Conservation (phyloP, 2,797 vertebrate genomes). For the Crax fasciolata region DNA sequence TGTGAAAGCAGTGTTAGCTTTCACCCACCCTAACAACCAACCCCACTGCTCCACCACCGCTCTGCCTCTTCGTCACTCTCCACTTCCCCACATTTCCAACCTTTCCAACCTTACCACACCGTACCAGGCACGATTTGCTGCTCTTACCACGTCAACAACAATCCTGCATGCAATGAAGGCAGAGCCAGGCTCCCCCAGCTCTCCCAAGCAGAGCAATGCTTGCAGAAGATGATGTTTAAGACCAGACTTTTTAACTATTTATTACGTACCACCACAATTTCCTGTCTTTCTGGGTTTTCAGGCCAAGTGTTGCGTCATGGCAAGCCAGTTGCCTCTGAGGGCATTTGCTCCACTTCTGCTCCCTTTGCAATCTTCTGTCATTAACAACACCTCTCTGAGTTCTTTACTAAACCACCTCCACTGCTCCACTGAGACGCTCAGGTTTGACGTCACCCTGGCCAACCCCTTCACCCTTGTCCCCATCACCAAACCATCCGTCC, state of each 20-base stretch:
- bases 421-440: accelerated
- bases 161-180: neutral
- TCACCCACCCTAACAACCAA: neutral
- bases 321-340: neutral
- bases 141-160: neutral
- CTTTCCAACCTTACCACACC: neutral
- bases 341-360: neutral
- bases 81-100: neutral
- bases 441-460: neutral
- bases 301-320: neutral
- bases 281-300: neutral
- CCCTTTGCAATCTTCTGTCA: neutral
- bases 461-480: neutral
- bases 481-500: neutral
- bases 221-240: neutral
- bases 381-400: neutral
- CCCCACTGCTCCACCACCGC: neutral
- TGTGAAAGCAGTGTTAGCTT: neutral
- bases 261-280: neutral
- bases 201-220: neutral
- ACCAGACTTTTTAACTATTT: neutral
- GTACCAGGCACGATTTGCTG: neutral
- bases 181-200: neutral
- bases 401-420: neutral
- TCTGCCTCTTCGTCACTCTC: neutral